A percentile compares a stretch with the other conserved stretches of the same genome.
phyloP scores from a whole-genome alignment of 1,140 invertebrate genomes.

The Probaryconus sp. region DNA sequence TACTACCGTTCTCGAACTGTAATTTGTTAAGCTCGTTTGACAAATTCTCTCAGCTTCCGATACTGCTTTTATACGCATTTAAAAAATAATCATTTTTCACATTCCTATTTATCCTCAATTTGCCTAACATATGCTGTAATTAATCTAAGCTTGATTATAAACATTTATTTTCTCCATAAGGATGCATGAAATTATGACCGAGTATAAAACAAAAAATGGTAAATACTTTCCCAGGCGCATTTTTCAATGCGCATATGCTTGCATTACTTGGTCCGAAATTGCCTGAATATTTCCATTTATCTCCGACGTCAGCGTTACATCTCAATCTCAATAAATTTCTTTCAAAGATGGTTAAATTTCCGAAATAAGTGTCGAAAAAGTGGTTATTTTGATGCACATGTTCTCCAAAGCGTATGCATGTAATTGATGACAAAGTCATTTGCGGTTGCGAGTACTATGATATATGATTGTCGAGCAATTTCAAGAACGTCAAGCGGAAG shows the following conservation, averaged over 20 bases:
- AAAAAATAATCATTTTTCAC: no score
- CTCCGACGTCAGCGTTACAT: conserved; percentile 35
- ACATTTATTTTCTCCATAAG: no score
- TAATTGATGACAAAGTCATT: conserved; percentile 51
- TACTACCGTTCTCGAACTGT: not conserved
- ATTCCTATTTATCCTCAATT: no score
- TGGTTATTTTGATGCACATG: conserved; percentile 20
- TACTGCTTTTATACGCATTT: no score
- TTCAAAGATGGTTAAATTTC: conserved; percentile 22
- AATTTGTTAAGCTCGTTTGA: no score
- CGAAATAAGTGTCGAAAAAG: conserved; percentile 23
- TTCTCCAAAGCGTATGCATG: conserved; percentile 17
- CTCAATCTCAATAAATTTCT: conserved; percentile 49
- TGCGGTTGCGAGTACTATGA: conserved; percentile 28
- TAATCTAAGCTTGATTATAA: no score
- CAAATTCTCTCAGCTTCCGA: no score
- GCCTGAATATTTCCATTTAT: conserved; percentile 47
- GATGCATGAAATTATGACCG: no score
- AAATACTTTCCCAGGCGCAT: conserved; percentile 19
- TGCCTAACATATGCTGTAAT: no score
- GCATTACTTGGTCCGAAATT: conserved; percentile 46
- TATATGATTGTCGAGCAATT: conserved; percentile 38
- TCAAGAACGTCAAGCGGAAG: conserved; percentile 42
- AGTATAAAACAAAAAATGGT: conserved; percentile 30
- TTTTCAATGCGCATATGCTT: conserved; percentile 41